Conservation (phyloP, 2,113 vertebrate species). For the Manacus vitellinus region DNA sequence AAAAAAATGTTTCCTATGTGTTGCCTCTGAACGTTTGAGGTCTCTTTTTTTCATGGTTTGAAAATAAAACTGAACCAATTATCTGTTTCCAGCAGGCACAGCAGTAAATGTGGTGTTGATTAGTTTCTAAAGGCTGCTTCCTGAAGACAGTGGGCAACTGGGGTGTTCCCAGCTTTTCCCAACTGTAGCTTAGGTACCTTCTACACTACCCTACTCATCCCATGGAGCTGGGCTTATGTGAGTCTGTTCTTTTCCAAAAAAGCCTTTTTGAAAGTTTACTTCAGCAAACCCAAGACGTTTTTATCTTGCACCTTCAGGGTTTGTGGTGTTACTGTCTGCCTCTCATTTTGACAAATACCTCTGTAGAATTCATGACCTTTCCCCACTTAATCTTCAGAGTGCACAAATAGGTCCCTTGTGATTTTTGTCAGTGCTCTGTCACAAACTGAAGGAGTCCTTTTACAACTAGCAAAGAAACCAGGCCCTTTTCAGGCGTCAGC, state of each 20-base stretch:
- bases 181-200: neutral
- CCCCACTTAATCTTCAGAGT: neutral
- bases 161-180: neutral
- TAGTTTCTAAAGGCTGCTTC: neutral
- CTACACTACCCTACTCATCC: neutral
- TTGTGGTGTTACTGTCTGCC: neutral
- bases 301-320: neutral
- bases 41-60: conserved; percentile 7
- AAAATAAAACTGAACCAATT: conserved; percentile 20
- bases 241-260: neutral
- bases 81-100: conserved; percentile 25
- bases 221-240: accelerated
- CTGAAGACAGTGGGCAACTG: neutral
- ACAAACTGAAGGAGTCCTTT: neutral
- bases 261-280: neutral
- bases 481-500: neutral
- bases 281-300: neutral
- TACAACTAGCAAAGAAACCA: neutral
- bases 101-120: neutral
- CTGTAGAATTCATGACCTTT: neutral
- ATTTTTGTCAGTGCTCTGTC: neutral
- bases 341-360: neutral
- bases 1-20: neutral
- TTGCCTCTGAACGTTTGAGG: neutral
- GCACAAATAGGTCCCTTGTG: neutral